phyloP scores from a whole-genome alignment of 1,140 invertebrate genomes.

The Charaxes varanes region DNA sequence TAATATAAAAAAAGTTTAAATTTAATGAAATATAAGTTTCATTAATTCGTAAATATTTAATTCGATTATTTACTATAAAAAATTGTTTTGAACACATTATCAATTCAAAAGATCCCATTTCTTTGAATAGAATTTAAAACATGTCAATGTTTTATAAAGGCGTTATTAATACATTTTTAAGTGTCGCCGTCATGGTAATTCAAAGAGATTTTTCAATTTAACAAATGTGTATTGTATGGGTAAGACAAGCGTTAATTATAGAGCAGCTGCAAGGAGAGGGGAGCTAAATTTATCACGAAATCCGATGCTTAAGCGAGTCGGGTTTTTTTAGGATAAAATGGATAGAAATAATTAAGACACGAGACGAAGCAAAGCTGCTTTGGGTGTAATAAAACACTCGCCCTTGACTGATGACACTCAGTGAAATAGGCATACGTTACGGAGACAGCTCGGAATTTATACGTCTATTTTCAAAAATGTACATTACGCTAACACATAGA shows the following conservation, averaged over 20 bases:
- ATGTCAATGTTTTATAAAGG: too few relatives aligned
- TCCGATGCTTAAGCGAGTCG: conserved; percentile 51
- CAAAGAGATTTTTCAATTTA: conserved; percentile 13
- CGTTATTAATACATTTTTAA: background rate
- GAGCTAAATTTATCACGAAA: conserved; percentile 64
- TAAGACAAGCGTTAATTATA: conserved; percentile 53
- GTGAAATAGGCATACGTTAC: conserved; percentile 30
- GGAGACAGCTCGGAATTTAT: too few relatives aligned
- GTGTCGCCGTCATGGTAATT: background rate
- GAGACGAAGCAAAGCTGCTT: conserved; percentile 47
- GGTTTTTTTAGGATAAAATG: conserved; percentile 56
- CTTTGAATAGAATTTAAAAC: background rate
- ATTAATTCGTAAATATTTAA: too few relatives aligned
- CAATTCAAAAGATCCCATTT: too few relatives aligned
- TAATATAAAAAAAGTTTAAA: too few relatives aligned
- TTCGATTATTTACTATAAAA: too few relatives aligned
- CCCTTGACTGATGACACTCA: conserved; percentile 43
- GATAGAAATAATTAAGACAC: conserved; percentile 63
- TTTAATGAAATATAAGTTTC: too few relatives aligned
- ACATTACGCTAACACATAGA: too few relatives aligned
- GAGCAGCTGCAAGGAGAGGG: conserved; percentile 28
- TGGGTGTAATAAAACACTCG: conserved; percentile 58
- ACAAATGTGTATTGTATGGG: conserved; percentile 22
- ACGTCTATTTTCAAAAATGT: too few relatives aligned
- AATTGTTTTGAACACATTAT: too few relatives aligned